phyloP scores from a whole-genome alignment of 92 coral and sea anemone genomes.

The Pocillopora meandrina region DNA sequence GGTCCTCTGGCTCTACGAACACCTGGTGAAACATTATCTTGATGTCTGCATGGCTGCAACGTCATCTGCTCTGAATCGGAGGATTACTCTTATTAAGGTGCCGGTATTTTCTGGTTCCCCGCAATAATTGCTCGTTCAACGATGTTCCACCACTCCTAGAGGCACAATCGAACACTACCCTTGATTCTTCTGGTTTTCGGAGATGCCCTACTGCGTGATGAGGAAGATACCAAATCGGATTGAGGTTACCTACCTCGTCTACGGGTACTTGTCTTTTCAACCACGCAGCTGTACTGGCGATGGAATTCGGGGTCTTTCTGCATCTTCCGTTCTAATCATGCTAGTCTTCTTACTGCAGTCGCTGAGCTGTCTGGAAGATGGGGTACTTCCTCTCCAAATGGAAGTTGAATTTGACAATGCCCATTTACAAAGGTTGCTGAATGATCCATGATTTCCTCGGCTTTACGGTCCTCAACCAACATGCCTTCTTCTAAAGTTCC shows the following conservation, averaged over 20 bases:
- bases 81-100: conserved; percentile 69
- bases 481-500: no score
- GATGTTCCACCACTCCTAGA: conserved; percentile 18
- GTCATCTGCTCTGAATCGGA: conserved; percentile 54
- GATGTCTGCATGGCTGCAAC: conserved; percentile 63
- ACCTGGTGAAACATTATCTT: conserved; percentile 74
- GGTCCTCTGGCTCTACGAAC: conserved; percentile 62
- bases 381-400: conserved; percentile 55
- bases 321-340: conserved; percentile 59
- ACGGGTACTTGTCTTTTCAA: conserved; percentile 60
- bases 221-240: conserved; percentile 77
- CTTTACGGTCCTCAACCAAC: conserved; percentile 68
- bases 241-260: conserved; percentile 50
- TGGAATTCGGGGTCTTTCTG: conserved; percentile 8
- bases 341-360: conserved; percentile 59
- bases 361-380: conserved; percentile 63
- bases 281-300: conserved; percentile 32
- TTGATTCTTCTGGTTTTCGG: conserved; percentile 69
- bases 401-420: conserved; percentile 71
- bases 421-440: conserved; percentile 65
- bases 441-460: conserved; percentile 65
- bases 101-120: conserved; percentile 71
- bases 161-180: conserved; percentile 67
- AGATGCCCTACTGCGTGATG: conserved; percentile 79
- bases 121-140: conserved; percentile 61